These are phyloP conservation scores for Erythrocercus mccallii DNA, from an alignment of 2,113 vertebrate species.

Conservation along the genomic window DNA sequence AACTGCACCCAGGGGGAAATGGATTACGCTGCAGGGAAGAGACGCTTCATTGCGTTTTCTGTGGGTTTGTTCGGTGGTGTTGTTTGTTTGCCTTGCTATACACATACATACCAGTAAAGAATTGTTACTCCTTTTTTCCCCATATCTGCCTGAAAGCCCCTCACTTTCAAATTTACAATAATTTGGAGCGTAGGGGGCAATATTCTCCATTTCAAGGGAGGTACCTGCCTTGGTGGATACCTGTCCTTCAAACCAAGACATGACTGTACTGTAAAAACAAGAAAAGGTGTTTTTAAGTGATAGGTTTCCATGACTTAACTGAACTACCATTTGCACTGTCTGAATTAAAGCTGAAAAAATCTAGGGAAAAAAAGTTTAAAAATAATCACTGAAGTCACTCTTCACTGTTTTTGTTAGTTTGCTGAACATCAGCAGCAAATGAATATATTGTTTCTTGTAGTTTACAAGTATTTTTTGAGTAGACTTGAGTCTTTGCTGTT, in stretches of 20 bases:
- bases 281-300: neutral
- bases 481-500: neutral
- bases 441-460: neutral
- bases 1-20: rapidly evolving
- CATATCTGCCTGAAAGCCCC: neutral
- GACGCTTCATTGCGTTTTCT: rapidly evolving
- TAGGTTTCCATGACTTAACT: neutral
- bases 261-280: neutral
- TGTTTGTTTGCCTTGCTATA: neutral
- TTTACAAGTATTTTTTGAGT: neutral
- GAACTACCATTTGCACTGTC: neutral
- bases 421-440: neutral
- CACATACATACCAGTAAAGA: neutral
- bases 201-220: neutral
- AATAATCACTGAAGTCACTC: neutral
- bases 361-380: neutral
- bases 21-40: neutral
- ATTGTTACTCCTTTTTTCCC: neutral
- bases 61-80: neutral
- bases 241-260: neutral
- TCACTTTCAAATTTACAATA: neutral
- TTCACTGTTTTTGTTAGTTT: neutral
- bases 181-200: neutral
- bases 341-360: neutral
- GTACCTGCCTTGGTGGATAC: neutral